Conservation (phyloP, 2,113 vertebrate genomes). For the Chamaetylas fuelleborni region DNA sequence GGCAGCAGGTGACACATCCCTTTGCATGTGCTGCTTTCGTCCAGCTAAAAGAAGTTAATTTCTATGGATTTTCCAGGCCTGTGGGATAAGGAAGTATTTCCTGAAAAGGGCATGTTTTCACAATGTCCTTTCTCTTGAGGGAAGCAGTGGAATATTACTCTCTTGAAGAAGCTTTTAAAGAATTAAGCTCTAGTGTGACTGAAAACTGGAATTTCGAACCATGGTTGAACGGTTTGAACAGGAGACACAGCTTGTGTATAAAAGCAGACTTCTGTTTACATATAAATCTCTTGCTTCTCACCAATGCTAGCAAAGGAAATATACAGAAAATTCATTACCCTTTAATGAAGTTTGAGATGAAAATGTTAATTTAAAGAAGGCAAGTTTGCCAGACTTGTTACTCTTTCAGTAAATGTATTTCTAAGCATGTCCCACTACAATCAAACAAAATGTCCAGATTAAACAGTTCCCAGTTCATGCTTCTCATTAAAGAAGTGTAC, state of each 20-base stretch:
- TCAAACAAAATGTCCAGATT: not conserved
- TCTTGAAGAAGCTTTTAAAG: slow-evolving; percentile 4
- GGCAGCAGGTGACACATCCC: not conserved
- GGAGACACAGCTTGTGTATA: not conserved
- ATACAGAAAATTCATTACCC: slow-evolving; percentile 6
- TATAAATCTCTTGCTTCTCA: slow-evolving; percentile 51
- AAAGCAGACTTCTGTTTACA: slow-evolving; percentile 33
- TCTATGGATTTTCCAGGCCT: slow-evolving; percentile 35
- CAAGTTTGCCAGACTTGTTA: not conserved
- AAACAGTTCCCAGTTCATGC: not conserved
- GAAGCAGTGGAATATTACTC: not conserved
- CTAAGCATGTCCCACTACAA: not conserved
- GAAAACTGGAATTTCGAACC: not conserved
- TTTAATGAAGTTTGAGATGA: slow-evolving; percentile 12
- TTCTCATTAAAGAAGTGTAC: not conserved
- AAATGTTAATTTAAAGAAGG: slow-evolving; percentile 33
- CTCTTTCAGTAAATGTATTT: slow-evolving; percentile 43
- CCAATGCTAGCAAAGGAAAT: slow-evolving; percentile 14
- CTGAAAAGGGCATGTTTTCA: slow-evolving; percentile 38
- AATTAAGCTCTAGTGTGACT: not conserved
- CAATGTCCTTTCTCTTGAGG: not conserved
- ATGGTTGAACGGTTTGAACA: not conserved
- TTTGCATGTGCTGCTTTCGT: not conserved
- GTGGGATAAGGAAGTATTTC: not conserved
- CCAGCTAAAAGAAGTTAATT: not conserved